Evolutionary conservation across 2,113 vertebrate genomes (phyloP).

Genomic region (Cyanocitta stelleri): DNA sequence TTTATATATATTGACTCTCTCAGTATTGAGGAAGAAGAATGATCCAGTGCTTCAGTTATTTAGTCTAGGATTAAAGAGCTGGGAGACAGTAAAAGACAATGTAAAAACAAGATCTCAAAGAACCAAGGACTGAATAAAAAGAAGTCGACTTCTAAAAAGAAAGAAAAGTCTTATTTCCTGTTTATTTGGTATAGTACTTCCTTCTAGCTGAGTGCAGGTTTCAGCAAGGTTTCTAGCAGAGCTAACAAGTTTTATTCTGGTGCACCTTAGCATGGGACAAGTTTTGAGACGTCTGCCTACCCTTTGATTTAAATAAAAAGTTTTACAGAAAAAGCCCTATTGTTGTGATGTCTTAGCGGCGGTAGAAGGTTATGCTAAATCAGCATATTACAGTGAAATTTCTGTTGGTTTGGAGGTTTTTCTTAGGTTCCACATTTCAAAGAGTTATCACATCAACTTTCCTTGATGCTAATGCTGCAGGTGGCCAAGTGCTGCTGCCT

Average conservation of each 20-base stretch:
- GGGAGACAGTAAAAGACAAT: not conserved
- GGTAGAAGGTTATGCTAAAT: not conserved
- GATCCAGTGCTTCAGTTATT: not conserved
- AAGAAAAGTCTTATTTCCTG: not conserved
- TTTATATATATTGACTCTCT: not conserved
- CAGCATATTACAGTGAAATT: not conserved
- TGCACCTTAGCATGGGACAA: not conserved
- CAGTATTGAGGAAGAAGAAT: not conserved
- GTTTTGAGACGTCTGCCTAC: not conserved
- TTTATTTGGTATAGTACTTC: not conserved
- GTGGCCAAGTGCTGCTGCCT: not conserved
- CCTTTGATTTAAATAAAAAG: not conserved
- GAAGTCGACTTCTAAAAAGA: not conserved
- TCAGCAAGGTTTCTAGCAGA: not conserved
- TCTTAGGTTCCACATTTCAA: not conserved
- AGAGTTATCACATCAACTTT: not conserved
- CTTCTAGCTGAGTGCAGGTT: not conserved
- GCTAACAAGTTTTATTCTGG: not conserved
- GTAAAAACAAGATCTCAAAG: not conserved
- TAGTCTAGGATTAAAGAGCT: not conserved
- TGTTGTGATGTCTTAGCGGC: rapidly evolving
- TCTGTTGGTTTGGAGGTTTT: not conserved
- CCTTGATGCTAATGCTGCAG: not conserved
- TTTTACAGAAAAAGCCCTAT: not conserved
- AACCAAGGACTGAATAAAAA: not conserved